Evolutionary conservation across 35 echinoderm and acorn worm genomes (phyloP), one percentile per base, ranked within the genome.

Genomic region (Strongylocentrotus purpuratus): DNA sequence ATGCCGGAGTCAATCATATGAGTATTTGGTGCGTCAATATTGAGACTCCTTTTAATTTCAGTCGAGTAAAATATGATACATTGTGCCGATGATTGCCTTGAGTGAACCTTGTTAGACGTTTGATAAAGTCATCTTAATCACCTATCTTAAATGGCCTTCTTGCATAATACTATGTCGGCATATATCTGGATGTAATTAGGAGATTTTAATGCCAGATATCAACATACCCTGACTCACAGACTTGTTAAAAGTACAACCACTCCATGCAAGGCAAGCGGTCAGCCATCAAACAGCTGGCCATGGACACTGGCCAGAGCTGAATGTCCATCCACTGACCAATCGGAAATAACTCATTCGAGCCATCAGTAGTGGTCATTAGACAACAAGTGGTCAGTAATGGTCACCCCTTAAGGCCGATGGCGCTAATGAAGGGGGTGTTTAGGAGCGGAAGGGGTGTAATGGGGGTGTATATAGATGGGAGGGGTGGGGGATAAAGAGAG

Each of bases 271-370:
- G 87, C 32, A 11, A 46, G 33, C 9, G 87, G 87, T 89, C 87
- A 89, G 33, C n/a, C 87, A 17, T 25, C 33, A 89, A 89, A 89
- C 87, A 89, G 87, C 87, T 89, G 87, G 45, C 20, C 32, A 89
- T 33, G 87, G 45, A 89, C 87, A 46, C 9, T 18, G 45, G 87
- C 32, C 20, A 89, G 87, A 41, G 9, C 33, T 28, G 32, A 89
- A 33, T 78, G 65, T 78, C 20, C 65, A 78, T 78, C 65, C 87
- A 89, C 87, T 89, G 87, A 46, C 31, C 87, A 89, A 89, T 89
- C 87, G 87, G 87, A 89, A 89, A 89, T 89, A 89, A 46, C 87
- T 46, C 45, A 89, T 89, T 89, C 87, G 33, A 89, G 7, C 87
- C 33, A 89, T 89, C 87, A 89, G 33, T 89, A 46, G 0, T 45